Evolutionary conservation across 2,113 vertebrate genomes (phyloP).

Genomic region (Ammospiza nelsoni): DNA sequence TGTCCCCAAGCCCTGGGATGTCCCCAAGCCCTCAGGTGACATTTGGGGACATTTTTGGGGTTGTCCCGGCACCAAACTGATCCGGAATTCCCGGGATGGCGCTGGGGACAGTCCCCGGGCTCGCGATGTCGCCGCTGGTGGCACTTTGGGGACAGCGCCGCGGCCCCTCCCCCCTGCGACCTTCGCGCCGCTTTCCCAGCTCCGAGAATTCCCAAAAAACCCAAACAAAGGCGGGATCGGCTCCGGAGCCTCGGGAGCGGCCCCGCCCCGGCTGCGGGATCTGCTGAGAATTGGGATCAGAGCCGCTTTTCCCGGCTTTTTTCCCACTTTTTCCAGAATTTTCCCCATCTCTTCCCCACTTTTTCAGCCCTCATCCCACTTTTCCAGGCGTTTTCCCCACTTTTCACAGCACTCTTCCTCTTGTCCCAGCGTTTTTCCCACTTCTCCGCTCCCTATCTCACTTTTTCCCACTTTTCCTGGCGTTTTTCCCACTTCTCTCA

Average conservation of each 20-base stretch:
- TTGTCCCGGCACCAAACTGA: fast-evolving
- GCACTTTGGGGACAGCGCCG: background rate
- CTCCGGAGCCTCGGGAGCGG: background rate
- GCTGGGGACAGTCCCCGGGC: background rate
- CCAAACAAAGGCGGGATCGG: background rate
- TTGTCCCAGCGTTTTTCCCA: background rate
- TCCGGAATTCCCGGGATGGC: background rate
- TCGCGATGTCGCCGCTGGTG: background rate
- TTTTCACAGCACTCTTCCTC: no score
- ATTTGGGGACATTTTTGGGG: background rate
- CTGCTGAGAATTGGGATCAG: background rate
- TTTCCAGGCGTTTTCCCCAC: fast-evolving
- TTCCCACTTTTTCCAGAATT: fast-evolving
- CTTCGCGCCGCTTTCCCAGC: background rate
- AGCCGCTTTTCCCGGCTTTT: background rate
- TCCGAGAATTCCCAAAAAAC: background rate
- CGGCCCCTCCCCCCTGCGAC: background rate
- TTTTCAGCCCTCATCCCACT: no score
- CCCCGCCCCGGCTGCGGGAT: background rate
- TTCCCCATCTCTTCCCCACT: background rate
- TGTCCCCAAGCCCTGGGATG: no score
- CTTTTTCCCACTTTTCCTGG: background rate
- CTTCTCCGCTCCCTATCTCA: no score
- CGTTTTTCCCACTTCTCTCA: background rate
- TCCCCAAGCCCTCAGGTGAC: background rate